Conservation (phyloP, 2,113 vertebrate species). For the Tiliqua scincoides region DNA sequence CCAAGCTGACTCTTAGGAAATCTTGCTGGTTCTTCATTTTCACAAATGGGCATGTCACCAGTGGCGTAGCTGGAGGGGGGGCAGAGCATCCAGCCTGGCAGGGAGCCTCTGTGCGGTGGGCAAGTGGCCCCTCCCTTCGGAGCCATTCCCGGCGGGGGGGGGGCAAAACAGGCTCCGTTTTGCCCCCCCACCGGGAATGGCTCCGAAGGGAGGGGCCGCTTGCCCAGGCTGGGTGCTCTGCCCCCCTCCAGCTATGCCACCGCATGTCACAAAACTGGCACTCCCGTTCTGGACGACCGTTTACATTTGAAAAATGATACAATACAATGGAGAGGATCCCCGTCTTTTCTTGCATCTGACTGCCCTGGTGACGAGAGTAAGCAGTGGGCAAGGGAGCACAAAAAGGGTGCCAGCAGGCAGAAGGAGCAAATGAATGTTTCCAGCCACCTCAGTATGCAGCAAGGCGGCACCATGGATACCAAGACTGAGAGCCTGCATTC, state of each 20-base stretch:
- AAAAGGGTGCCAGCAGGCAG: background rate
- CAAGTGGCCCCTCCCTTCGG: too few relatives aligned
- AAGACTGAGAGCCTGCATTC: slow-evolving; percentile 36
- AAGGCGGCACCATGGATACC: background rate
- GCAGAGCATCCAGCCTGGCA: too few relatives aligned
- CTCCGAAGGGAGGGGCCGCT: too few relatives aligned
- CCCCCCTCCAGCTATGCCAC: too few relatives aligned
- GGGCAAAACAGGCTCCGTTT: too few relatives aligned
- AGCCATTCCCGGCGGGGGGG: too few relatives aligned
- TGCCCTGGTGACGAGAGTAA: background rate
- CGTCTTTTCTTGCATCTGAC: background rate
- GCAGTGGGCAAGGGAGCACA: background rate
- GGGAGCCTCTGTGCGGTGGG: too few relatives aligned
- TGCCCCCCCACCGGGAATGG: too few relatives aligned
- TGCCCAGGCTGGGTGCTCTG: too few relatives aligned
- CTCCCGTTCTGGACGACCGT: background rate
- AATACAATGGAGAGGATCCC: background rate
- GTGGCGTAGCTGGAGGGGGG: too few relatives aligned
- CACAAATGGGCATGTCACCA: too few relatives aligned
- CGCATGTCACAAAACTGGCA: background rate
- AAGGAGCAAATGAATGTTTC: background rate
- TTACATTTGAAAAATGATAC: too few relatives aligned
- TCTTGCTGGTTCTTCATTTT: background rate
- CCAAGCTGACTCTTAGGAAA: background rate
- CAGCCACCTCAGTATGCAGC: background rate